Evolutionary conservation across 2,888 invertebrate species (phyloP), one percentile per base, ranked within the genome.

Genomic region (Perithous albicinctus): DNA sequence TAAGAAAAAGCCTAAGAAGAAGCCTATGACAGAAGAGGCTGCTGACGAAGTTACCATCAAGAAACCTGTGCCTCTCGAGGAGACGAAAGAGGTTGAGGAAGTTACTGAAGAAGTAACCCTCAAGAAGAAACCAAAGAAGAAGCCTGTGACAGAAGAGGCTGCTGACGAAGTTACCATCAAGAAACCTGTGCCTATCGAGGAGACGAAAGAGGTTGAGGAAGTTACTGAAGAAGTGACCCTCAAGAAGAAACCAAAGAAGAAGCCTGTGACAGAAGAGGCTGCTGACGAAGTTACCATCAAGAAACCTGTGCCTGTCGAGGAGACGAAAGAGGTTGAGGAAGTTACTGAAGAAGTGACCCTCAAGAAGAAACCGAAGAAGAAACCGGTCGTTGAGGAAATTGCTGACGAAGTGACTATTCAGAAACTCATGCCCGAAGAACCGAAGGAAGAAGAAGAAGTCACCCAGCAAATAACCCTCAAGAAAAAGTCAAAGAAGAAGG

Each of bases 331-430:
- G 15, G 90, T 90, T 82, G 93, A 82, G 51, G 82, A 84, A 72
- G 84, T 76, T 2, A 66, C 82, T 0, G 75, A 84, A 35, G 83
- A 84, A 20, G 82, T 84, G 0, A 76, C 80, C 0, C 63, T 86
- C 0, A 84, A 85, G 61, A 83, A 80, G 20, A 84, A 80, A 51
- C 82, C 87, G n/a, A 86, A 80, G 66, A 87, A 85, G 43, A 88
- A 88, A 67, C 85, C 86, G 1, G 83, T 88, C 6, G 87, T 85
- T 64, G 91, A 89, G 69, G 92, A 91, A 80, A 85, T 87, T 70
- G 84, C 88, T 0, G 89, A 89, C 56, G 92, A 93, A 86, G 87
- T 94, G 20, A 89, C 93, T 63, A 88, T 92, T 15, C 90, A 87
- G 78, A 90, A 89, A 82, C 80, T 85, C 3, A 73, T 66, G 4